Conservation (phyloP, 92 coral and sea anemone species). For the Paramuricea clavata region DNA sequence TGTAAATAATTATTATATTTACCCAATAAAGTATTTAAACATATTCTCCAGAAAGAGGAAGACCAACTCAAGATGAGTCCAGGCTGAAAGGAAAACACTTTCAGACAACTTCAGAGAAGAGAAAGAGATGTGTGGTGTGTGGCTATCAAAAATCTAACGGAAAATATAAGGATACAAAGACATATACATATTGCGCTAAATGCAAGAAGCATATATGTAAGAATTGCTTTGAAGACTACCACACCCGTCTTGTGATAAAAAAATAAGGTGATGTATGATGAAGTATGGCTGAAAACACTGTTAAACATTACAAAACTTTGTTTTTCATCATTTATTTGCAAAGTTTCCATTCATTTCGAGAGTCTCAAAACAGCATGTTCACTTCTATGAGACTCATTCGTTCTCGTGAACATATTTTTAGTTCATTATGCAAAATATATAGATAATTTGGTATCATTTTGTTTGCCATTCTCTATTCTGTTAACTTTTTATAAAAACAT, state of each 20-base stretch:
- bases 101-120: background rate
- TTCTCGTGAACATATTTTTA: background rate
- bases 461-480: background rate
- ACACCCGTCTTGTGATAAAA: constrained; percentile 13
- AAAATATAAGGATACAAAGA: constrained; percentile 8
- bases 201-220: constrained; percentile 15
- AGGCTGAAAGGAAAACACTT: constrained; percentile 6
- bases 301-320: background rate
- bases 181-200: background rate
- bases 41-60: background rate
- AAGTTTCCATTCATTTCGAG: background rate
- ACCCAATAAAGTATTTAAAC: too few species aligned
- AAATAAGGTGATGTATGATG: background rate
- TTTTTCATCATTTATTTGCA: background rate
- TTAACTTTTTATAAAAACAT: background rate
- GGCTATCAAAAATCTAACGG: constrained; percentile 9
- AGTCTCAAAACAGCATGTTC: background rate
- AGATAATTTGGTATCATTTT: constrained; percentile 1
- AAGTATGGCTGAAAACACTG: background rate
- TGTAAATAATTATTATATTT: too few species aligned
- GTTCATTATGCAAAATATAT: background rate
- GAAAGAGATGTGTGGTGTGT: constrained; percentile 26
- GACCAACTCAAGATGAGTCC: background rate
- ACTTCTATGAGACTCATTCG: background rate
- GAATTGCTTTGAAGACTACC: background rate